phyloP scores from a whole-genome alignment of 2,113 vertebrate genomes.

The zebrafish (Danio rerio) region GRCz12tu NC_133191.1:12207001-12207500 shows the following conservation, averaged over 20 bases:
- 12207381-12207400: neutral
- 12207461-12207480: neutral
- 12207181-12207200: slow-evolving; percentile 10
- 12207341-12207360: slow-evolving; percentile 25
- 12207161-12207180: neutral
- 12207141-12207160: neutral
- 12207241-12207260: neutral
- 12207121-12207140: neutral
- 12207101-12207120: too few relatives aligned
- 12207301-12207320: slow-evolving; percentile 43
- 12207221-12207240: neutral
- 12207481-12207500: neutral
- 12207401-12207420: neutral
- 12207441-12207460: neutral
- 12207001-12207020: neutral
- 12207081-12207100: neutral
- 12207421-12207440: neutral
- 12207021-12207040: neutral
- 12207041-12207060: neutral
- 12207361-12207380: slow-evolving; percentile 17
- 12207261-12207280: slow-evolving; percentile 12
- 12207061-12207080: neutral
- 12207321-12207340: slow-evolving; percentile 54
- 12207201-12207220: neutral
- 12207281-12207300: slow-evolving; percentile 21